Percentiles rank a stretch among this genome's conserved stretches.
Conservation (phyloP, 1,140 invertebrate genomes). For the Danaus melanippus region DNA sequence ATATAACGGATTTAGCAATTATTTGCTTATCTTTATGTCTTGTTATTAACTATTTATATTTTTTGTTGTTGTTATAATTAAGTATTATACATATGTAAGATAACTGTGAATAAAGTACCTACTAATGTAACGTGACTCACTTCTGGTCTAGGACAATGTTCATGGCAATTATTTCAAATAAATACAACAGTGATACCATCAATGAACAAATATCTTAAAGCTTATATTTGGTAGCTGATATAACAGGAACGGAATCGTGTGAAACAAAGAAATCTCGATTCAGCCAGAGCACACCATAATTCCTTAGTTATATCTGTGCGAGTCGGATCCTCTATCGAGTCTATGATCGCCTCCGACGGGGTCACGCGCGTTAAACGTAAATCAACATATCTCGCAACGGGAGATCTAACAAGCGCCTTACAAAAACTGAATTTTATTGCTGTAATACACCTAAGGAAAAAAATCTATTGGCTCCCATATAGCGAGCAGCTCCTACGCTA, state of each 20-base stretch:
- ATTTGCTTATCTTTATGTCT: background rate
- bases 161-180: no score
- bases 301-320: constrained; percentile 63
- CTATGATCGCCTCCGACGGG: constrained; percentile 65
- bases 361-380: constrained; percentile 70
- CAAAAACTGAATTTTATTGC: constrained; percentile 67
- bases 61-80: no score
- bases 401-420: constrained; percentile 62
- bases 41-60: background rate
- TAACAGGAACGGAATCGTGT: constrained; percentile 54
- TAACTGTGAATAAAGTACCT: no score
- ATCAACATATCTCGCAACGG: constrained; percentile 70
- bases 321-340: constrained; percentile 66
- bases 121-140: no score
- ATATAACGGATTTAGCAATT: background rate
- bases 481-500: constrained; percentile 17
- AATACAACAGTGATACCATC: constrained; percentile 6
- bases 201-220: constrained; percentile 18
- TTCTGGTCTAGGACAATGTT: no score
- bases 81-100: no score
- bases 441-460: constrained; percentile 65
- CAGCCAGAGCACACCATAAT: constrained; percentile 54
- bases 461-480: constrained; percentile 51
- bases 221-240: constrained; percentile 41
- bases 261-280: constrained; percentile 65